Percentiles rank a stretch among this genome's conserved stretches.
phyloP scores from a whole-genome alignment of 2,888 invertebrate species.

The Lapara coniferarum region DNA sequence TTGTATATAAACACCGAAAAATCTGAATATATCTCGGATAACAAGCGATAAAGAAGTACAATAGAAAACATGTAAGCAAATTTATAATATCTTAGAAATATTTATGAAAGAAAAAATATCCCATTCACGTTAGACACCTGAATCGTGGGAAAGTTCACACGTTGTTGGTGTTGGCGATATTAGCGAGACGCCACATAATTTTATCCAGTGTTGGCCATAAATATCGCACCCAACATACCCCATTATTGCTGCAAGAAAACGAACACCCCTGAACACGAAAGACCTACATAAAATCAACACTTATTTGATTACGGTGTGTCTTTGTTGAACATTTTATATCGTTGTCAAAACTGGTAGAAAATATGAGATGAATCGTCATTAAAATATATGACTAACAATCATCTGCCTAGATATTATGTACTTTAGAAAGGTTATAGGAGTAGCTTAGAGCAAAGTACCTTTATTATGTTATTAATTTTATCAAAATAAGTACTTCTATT shows the following conservation, averaged over 20 bases:
- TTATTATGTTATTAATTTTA: too few species aligned
- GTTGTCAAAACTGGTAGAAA: background rate
- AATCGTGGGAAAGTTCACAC: slow-evolving; percentile 63
- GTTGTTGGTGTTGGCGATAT: slow-evolving; percentile 53
- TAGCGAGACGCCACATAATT: slow-evolving; percentile 55
- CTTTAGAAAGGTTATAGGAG: too few species aligned
- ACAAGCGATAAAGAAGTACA: background rate
- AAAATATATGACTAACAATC: too few species aligned
- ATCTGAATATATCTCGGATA: too few species aligned
- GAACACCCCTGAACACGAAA: slow-evolving; percentile 41
- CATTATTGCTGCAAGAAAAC: slow-evolving; percentile 62
- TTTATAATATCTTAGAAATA: background rate
- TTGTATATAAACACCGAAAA: too few species aligned
- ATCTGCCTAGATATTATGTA: too few species aligned
- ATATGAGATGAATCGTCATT: too few species aligned
- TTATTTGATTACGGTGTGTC: slow-evolving; percentile 11
- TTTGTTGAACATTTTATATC: background rate
- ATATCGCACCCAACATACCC: slow-evolving; percentile 52
- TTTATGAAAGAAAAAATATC: background rate
- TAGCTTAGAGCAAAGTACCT: too few species aligned
- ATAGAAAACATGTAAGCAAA: background rate
- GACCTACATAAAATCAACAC: slow-evolving; percentile 6
- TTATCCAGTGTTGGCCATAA: slow-evolving; percentile 65
- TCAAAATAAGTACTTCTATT: too few species aligned
- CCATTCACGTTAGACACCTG: slow-evolving; percentile 36